Evolutionary conservation across 2,888 invertebrate species (phyloP).

Genomic region (Pinctada fucata): DNA sequence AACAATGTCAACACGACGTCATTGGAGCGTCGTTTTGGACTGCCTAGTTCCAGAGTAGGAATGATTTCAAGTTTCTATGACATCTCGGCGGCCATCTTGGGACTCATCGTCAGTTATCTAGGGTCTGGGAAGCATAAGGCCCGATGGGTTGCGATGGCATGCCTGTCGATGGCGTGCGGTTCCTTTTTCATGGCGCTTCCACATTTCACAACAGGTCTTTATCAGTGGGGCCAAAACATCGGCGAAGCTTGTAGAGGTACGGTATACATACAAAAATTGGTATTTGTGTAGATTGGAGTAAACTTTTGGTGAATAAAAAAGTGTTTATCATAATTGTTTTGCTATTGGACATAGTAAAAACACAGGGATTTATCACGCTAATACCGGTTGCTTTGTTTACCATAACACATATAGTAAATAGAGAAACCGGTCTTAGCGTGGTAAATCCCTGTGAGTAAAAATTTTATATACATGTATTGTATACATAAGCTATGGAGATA

Average conservation of each 20-base stretch:
- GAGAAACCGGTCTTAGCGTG: too few relatives aligned
- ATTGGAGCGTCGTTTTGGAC: slow-evolving; percentile 70
- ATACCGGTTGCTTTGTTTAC: too few relatives aligned
- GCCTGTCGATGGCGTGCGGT: slow-evolving; percentile 83
- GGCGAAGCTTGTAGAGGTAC: slow-evolving; percentile 46
- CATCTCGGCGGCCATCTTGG: slow-evolving; percentile 69
- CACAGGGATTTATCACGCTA: too few relatives aligned
- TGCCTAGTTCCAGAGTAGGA: slow-evolving; percentile 70
- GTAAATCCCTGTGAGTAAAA: too few relatives aligned
- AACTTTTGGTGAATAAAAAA: neutral
- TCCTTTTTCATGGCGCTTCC: slow-evolving; percentile 88
- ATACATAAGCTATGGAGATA: too few relatives aligned
- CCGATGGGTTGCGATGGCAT: slow-evolving; percentile 84
- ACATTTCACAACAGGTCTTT: slow-evolving; percentile 86
- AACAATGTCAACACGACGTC: slow-evolving; percentile 73
- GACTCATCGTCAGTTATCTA: slow-evolving; percentile 66
- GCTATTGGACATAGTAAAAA: too few relatives aligned
- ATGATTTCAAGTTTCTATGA: slow-evolving; percentile 73
- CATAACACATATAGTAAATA: too few relatives aligned
- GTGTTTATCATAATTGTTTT: neutral
- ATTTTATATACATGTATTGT: too few relatives aligned
- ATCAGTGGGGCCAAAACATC: slow-evolving; percentile 75
- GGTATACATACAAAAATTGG: neutral
- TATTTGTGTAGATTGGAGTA: neutral
- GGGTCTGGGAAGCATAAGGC: slow-evolving; percentile 78